These are phyloP conservation scores for Drosophila novamexicana DNA, from an alignment of 1,140 invertebrate genomes.

Conservation along the genomic window DNA sequence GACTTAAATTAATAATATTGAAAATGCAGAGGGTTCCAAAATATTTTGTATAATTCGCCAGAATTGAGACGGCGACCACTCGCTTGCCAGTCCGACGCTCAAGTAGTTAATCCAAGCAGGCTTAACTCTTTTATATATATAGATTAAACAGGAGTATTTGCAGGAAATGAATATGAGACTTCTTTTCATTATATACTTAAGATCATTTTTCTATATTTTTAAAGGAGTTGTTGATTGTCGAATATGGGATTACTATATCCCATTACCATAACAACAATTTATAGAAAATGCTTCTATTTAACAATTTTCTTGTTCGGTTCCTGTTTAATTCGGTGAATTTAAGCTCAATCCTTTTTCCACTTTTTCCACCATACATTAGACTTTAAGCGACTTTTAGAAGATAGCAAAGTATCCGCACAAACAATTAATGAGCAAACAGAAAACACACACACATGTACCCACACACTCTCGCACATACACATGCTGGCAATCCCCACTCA, in stretches of 20 bases:
- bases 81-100: too few species aligned
- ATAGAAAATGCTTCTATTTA: not conserved
- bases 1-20: too few species aligned
- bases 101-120: too few species aligned
- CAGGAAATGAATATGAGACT: too few species aligned
- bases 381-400: slow-evolving; percentile 21
- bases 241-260: not conserved
- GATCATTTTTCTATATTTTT: too few species aligned
- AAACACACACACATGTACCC: slow-evolving; percentile 27
- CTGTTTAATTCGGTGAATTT: not conserved
- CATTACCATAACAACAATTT: not conserved
- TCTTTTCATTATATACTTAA: too few species aligned
- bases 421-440: slow-evolving; percentile 69
- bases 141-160: too few species aligned
- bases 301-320: not conserved
- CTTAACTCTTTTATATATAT: too few species aligned
- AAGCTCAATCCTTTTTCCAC: not conserved
- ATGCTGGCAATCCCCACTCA: slow-evolving; percentile 15
- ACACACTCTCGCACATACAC: slow-evolving; percentile 16
- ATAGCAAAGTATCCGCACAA: slow-evolving; percentile 37
- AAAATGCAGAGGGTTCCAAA: too few species aligned
- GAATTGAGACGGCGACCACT: too few species aligned
- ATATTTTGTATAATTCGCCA: too few species aligned
- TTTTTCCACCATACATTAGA: slow-evolving; percentile 16
- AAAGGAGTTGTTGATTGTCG: too few species aligned